phyloP scores from a whole-genome alignment of 2,797 vertebrate genomes.

The Lagorchestes hirsutus region DNA sequence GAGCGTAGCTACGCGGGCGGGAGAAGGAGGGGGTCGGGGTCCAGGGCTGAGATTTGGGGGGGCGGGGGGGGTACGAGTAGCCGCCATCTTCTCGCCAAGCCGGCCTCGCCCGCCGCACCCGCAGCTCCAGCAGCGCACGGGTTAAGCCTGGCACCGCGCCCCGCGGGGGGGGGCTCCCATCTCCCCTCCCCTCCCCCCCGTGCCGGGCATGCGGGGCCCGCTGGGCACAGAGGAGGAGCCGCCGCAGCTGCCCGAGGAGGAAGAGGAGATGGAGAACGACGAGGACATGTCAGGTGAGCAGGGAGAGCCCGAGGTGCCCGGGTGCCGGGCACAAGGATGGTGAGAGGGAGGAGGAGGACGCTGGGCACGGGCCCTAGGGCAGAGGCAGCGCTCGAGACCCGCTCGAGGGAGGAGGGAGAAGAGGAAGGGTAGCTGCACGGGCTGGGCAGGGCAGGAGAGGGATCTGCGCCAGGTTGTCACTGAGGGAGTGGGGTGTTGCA shows the following conservation, averaged over 20 bases:
- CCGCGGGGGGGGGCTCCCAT: slow-evolving; percentile 76
- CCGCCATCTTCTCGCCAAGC: slow-evolving; percentile 86
- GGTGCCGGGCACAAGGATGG: not conserved
- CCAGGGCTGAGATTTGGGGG: slow-evolving; percentile 42
- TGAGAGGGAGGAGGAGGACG: not conserved
- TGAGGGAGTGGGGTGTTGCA: not conserved
- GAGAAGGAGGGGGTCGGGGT: slow-evolving; percentile 51
- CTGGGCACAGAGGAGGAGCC: slow-evolving; percentile 95
- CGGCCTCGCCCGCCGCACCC: slow-evolving; percentile 83
- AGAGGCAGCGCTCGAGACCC: slow-evolving; percentile 24
- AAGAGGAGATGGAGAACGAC: slow-evolving; percentile 93
- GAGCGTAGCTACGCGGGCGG: slow-evolving; percentile 38
- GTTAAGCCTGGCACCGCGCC: slow-evolving; percentile 84
- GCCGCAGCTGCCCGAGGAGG: slow-evolving; percentile 86
- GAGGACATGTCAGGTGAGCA: slow-evolving; percentile 96
- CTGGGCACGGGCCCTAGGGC: not conserved
- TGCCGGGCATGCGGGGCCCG: slow-evolving; percentile 94
- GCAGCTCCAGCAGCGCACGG: slow-evolving; percentile 82
- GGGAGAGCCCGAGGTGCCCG: slow-evolving; percentile 36
- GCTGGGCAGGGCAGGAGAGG: not conserved
- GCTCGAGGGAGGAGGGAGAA: not conserved
- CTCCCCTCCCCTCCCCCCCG: slow-evolving; percentile 78
- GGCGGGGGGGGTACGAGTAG: slow-evolving; percentile 70
- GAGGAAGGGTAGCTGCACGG: not conserved
- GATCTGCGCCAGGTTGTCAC: not conserved